A percentile compares a stretch with the other conserved stretches of the same genome.
phyloP scores from a whole-genome alignment of 30 jellyfish, hydroid and myxozoan genomes.

The Sanderia malayensis region DNA sequence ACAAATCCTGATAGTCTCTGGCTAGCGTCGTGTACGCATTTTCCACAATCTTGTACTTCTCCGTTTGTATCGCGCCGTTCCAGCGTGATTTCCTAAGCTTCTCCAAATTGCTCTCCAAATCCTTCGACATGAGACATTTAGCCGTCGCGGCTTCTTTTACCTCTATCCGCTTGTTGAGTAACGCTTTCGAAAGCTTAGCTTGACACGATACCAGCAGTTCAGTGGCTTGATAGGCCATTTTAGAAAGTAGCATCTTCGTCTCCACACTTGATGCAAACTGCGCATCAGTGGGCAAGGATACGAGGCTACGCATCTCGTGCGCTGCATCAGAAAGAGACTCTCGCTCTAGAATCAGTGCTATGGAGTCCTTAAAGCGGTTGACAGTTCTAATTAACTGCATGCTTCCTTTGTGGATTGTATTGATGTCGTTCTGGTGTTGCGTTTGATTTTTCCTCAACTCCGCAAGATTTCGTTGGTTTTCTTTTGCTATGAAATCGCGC shows the following conservation, averaged over 20 bases:
- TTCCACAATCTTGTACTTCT: slow-evolving; percentile 37
- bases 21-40: slow-evolving; percentile 10
- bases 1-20: slow-evolving; percentile 16
- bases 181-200: slow-evolving; percentile 59
- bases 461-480: slow-evolving; percentile 59
- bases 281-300: slow-evolving; percentile 40
- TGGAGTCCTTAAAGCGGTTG: slow-evolving; percentile 68
- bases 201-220: slow-evolving; percentile 51
- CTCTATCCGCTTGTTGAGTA: slow-evolving; percentile 56
- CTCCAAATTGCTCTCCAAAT: slow-evolving; percentile 50
- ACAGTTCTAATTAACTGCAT: slow-evolving; percentile 57
- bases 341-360: slow-evolving; percentile 54
- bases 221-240: slow-evolving; percentile 58
- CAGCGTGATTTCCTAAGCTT: slow-evolving; percentile 50
- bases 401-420: slow-evolving; percentile 56
- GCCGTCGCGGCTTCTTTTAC: slow-evolving; percentile 59
- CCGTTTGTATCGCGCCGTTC: slow-evolving; percentile 38
- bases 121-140: slow-evolving; percentile 32
- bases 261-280: slow-evolving; percentile 54
- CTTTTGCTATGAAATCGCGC: slow-evolving; percentile 58
- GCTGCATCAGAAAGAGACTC: slow-evolving; percentile 72
- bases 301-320: slow-evolving; percentile 57
- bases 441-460: slow-evolving; percentile 39
- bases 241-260: slow-evolving; percentile 54
- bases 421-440: slow-evolving; percentile 49